These are phyloP conservation scores for Notarius lentiginosus DNA, from an alignment of 2,113 vertebrate genomes.

Conservation along the genomic window DNA sequence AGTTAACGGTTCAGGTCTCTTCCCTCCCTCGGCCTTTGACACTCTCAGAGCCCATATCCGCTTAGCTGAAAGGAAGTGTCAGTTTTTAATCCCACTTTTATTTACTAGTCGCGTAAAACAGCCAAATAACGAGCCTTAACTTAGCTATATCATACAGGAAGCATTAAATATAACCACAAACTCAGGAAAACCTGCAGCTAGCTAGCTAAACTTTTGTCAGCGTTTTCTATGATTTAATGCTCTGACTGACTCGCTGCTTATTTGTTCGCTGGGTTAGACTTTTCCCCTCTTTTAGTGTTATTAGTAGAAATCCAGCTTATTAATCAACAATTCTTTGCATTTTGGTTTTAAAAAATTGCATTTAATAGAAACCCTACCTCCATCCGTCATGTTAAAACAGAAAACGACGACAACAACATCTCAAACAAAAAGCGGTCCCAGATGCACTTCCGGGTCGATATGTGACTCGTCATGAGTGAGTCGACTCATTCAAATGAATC, in stretches of 20 bases:
- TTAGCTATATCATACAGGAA: neutral
- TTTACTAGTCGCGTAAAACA: neutral
- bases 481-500: neutral
- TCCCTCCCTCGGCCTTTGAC: constrained; percentile 16
- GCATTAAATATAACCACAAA: neutral
- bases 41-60: neutral
- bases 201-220: neutral
- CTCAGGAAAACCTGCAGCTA: neutral
- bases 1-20: neutral
- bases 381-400: constrained; percentile 5
- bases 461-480: neutral
- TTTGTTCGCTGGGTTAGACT: neutral
- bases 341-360: no score
- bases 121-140: neutral
- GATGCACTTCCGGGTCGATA: constrained; percentile 31
- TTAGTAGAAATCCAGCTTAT: no score
- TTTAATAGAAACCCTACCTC: constrained; percentile 3
- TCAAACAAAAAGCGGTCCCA: constrained; percentile 23
- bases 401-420: constrained; percentile 29
- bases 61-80: neutral
- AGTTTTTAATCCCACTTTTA: neutral
- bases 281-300: neutral
- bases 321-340: neutral
- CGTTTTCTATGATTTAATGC: neutral
- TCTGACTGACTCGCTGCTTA: neutral